Base-by-base conservation (phyloP, 2,797 vertebrate species). In the Tragopan temminckii region DNA sequence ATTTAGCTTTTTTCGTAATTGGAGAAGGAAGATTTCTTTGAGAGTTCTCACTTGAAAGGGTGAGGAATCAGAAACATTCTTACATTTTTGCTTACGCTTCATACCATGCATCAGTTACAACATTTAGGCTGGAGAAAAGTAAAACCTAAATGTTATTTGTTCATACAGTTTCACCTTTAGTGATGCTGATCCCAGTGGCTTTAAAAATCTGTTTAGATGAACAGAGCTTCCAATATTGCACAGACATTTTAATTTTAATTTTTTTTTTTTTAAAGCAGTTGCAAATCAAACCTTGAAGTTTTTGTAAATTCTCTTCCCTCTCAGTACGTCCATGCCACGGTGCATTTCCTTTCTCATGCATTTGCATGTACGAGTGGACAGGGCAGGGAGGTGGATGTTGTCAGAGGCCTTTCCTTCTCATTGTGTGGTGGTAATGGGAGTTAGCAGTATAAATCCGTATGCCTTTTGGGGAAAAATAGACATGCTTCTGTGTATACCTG, bases 401-500 rank as follows among this genome's bases (percentile, higher is more conserved):
- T 96, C 93, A 88, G 95, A 97, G 96, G 97, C 95, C 96, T 97
- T 96, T 97, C 89, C 92, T 96, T 97, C 95, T 97, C 95, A 75
- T 96, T 93, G 45, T 95, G 96, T 93, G 94, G 66, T 97, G 96
- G 93, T 93, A 85, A 89, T 86, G 94, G 92, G 78, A 97, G 92
- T 96, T 95, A 88, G 92, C 88, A 97, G 93, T 96, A 74, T 96
- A 95, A 95, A 94, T 95, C 74, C 88, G 96, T 94, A 96, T 96
- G 90, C 76, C 76, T 96, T 90, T 55, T 91, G 85, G 91, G 89
- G 89, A 89, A 95, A 85, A 95, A 94, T 45, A 92, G 91, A 95
- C 87, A 75, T 89, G 80, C 96, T 97, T 92, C 93, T 88, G 89
- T 98, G 97, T 97, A 97, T 96, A 98, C 95, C 86, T 98, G 97